A percentile compares a stretch with the other conserved stretches of the same genome.
These are phyloP conservation scores for Glyphotaelius pellucidus DNA, from an alignment of 2,888 invertebrate genomes.

Conservation along the genomic window DNA sequence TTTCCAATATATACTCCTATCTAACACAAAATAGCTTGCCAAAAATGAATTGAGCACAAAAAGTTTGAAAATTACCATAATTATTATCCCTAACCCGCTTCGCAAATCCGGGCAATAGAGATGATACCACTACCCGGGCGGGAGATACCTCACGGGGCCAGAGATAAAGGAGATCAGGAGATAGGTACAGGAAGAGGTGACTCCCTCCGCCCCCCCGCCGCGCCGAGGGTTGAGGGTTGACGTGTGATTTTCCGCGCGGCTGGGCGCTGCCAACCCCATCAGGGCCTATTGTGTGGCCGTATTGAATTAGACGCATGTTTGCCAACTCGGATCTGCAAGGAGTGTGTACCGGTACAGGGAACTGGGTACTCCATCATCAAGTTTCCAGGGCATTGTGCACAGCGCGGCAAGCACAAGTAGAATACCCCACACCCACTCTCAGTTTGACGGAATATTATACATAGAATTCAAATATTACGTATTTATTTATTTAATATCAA, in stretches of 20 bases:
- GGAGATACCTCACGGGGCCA: not conserved
- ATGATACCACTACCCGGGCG: not conserved
- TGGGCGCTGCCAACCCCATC: slow-evolving; percentile 60
- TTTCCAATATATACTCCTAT: not conserved
- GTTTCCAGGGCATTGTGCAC: not conserved
- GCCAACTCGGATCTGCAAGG: slow-evolving; percentile 56
- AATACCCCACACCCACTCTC: not conserved
- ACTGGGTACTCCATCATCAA: slow-evolving; percentile 16
- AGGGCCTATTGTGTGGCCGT: slow-evolving; percentile 58
- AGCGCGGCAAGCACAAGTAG: not conserved
- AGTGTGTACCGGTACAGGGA: slow-evolving; percentile 12
- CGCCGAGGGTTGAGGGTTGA: slow-evolving; percentile 43
- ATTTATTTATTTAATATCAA: too few relatives aligned
- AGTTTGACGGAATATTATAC: not conserved
- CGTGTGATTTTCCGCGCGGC: slow-evolving; percentile 64
- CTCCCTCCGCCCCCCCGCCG: not conserved
- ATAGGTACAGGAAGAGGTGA: not conserved
- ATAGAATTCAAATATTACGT: not conserved
- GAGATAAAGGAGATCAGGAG: not conserved
- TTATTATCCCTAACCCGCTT: not conserved
- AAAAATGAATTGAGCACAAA: not conserved
- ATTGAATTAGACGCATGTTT: slow-evolving; percentile 63
- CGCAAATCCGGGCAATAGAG: not conserved
- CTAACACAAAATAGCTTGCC: not conserved
- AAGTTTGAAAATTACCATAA: not conserved